Conservation (phyloP, 2,797 vertebrate genomes). For the Gephyroberyx darwinii region DNA sequence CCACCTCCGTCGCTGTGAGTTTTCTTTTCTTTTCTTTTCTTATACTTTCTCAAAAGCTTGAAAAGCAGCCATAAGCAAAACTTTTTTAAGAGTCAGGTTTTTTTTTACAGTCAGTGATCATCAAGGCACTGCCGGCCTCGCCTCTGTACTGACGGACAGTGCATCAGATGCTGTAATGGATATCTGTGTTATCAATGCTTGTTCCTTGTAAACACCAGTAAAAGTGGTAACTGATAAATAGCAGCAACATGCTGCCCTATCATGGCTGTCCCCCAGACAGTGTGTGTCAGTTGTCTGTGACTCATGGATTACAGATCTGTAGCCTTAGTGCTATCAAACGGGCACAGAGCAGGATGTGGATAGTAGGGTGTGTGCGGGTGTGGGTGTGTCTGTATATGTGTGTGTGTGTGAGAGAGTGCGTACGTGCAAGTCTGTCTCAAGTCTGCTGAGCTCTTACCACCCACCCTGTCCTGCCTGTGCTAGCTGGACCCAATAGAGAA, state of each 20-base stretch:
- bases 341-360: constrained; percentile 67
- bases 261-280: constrained; percentile 39
- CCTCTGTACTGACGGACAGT: background rate
- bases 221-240: background rate
- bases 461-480: background rate
- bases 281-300: constrained; percentile 42
- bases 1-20: constrained; percentile 81
- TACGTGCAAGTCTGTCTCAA: background rate
- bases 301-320: constrained; percentile 62
- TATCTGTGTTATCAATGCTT: background rate
- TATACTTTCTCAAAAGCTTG: too few relatives aligned
- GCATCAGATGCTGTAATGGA: background rate
- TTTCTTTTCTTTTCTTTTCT: background rate
- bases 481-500: constrained; percentile 86
- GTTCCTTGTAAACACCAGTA: constrained; percentile 32
- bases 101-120: too few relatives aligned
- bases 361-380: constrained; percentile 27
- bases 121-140: too few relatives aligned
- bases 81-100: too few relatives aligned
- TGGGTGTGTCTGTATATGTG: constrained; percentile 24
- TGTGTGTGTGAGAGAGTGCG: background rate
- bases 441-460: background rate
- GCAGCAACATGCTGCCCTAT: background rate
- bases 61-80: background rate
- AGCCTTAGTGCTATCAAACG: constrained; percentile 49